phyloP scores from a whole-genome alignment of 2,113 vertebrate genomes.

The Atrichornis clamosus region DNA sequence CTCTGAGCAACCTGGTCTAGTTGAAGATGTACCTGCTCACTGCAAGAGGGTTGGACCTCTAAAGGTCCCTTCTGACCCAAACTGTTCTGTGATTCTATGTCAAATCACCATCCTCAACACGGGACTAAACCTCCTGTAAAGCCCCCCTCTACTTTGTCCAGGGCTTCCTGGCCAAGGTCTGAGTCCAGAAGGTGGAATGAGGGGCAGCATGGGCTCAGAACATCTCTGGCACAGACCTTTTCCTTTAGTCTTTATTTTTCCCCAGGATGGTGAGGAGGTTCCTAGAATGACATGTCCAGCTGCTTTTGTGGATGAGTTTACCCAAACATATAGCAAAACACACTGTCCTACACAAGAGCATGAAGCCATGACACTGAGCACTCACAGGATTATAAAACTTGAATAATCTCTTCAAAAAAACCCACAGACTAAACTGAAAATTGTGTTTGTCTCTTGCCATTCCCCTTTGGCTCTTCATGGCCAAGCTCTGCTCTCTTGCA shows the following conservation, averaged over 20 bases:
- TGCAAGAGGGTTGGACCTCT: not conserved
- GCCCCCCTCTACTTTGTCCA: fast-evolving
- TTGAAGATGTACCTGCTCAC: not conserved
- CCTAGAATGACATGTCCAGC: not conserved
- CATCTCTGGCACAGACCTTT: not conserved
- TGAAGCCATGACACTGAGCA: not conserved
- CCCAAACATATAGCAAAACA: not conserved
- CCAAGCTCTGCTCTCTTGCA: not conserved
- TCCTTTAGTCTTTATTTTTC: not conserved
- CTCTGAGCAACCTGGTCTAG: not conserved
- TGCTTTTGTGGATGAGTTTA: not conserved
- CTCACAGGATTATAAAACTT: not conserved
- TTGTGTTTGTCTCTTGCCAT: not conserved
- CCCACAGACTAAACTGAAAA: not conserved
- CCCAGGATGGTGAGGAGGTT: fast-evolving
- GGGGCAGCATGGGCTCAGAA: not conserved
- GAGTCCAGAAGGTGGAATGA: not conserved
- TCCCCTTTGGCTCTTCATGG: not conserved
- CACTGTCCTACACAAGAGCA: not conserved
- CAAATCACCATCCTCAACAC: not conserved
- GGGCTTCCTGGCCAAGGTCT: not conserved
- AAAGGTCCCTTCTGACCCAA: not conserved
- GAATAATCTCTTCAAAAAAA: not conserved
- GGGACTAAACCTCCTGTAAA: not conserved
- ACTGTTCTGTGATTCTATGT: not conserved